Percentiles rank a stretch among this genome's conserved stretches.
phyloP scores from a whole-genome alignment of 53 echinoderm and acorn worm genomes.

The Astropecten irregularis region DNA sequence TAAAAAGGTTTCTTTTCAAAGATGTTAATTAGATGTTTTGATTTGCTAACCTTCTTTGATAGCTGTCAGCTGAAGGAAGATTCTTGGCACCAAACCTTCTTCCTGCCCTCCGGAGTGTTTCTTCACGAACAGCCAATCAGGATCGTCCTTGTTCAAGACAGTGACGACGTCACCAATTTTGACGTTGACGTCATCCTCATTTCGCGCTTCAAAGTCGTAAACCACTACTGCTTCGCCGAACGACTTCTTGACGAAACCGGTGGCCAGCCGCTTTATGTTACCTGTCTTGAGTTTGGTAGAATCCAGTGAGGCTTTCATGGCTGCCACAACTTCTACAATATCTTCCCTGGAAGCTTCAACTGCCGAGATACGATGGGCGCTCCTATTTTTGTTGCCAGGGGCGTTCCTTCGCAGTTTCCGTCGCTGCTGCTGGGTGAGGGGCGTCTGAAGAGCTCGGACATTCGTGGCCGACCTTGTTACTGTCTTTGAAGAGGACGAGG shows the following conservation, averaged over 20 bases:
- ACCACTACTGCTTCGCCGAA: slow-evolving; percentile 17
- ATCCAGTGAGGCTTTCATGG: slow-evolving; percentile 44
- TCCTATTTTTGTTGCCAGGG: slow-evolving; percentile 11
- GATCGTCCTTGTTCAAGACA: slow-evolving; percentile 47
- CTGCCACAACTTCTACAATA: slow-evolving; percentile 36
- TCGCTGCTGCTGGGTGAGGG: slow-evolving; percentile 55
- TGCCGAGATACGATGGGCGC: slow-evolving; percentile 25
- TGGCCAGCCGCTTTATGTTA: background rate
- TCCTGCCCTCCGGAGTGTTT: background rate
- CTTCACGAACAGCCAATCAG: slow-evolving; percentile 56
- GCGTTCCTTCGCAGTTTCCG: slow-evolving; percentile 53
- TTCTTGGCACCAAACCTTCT: slow-evolving; percentile 43
- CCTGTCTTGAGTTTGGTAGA: background rate
- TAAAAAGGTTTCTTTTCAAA: no score
- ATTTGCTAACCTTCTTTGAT: slow-evolving; percentile 17
- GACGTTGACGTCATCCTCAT: slow-evolving; percentile 32
- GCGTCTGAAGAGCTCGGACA: slow-evolving; percentile 64
- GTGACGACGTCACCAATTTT: slow-evolving; percentile 24
- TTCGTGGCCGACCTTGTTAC: slow-evolving; percentile 63
- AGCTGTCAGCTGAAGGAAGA: slow-evolving; percentile 17
- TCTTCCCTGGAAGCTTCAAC: slow-evolving; percentile 45
- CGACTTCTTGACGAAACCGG: background rate
- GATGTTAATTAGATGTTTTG: no score
- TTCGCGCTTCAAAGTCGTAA: slow-evolving; percentile 30
- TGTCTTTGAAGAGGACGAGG: background rate